phyloP scores from a whole-genome alignment of 2,797 vertebrate species.

The Oreonectes daqikongensis region DNA sequence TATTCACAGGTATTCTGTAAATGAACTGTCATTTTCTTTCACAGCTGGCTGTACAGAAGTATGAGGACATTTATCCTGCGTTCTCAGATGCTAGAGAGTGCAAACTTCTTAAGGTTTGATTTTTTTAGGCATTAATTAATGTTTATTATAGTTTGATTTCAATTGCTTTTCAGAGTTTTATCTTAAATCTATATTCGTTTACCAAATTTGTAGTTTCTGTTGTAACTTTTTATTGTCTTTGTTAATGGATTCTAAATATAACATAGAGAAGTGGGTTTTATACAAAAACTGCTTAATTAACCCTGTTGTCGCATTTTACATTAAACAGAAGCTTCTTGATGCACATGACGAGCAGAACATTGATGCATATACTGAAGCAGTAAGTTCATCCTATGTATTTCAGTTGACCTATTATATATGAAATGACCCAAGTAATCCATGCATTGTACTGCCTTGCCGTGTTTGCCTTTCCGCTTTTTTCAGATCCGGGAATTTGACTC shows the following conservation, averaged over 20 bases:
- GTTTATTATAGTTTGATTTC: too few relatives aligned
- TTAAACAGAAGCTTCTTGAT: conserved; percentile 77
- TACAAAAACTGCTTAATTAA: neutral
- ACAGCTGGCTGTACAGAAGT: conserved; percentile 80
- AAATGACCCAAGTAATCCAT: neutral
- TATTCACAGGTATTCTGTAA: neutral
- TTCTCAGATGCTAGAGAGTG: conserved; percentile 81
- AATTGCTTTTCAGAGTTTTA: too few relatives aligned
- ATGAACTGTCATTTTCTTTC: neutral
- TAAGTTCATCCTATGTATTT: conserved; percentile 60
- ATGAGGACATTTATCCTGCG: conserved; percentile 81
- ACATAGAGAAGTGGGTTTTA: too few relatives aligned
- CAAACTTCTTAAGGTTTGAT: conserved; percentile 77
- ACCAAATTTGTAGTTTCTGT: neutral
- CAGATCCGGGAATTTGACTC: conserved; percentile 83
- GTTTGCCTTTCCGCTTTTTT: neutral
- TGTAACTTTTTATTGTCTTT: neutral
- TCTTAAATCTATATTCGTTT: neutral
- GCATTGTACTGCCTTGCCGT: neutral
- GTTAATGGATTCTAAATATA: too few relatives aligned
- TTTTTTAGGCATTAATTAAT: neutral
- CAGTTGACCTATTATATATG: too few relatives aligned
- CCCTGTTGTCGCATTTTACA: neutral
- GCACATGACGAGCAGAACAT: conserved; percentile 81
- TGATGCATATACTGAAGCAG: conserved; percentile 77